A percentile compares a stretch with the other conserved stretches of the same genome.
Conservation (phyloP, 2,113 vertebrate species). For the Regulus satrapa region DNA sequence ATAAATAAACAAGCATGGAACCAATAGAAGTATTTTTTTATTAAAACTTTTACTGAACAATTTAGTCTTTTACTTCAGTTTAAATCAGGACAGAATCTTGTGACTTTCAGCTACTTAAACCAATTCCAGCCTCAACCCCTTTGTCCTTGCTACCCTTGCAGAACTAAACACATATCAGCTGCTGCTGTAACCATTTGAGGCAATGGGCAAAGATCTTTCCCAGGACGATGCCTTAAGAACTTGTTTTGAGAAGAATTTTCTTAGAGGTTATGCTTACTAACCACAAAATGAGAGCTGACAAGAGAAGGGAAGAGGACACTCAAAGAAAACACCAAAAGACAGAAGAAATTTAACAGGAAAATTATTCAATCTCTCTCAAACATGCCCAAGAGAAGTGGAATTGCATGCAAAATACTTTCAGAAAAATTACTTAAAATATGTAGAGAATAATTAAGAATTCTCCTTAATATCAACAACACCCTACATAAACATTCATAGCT, state of each 20-base stretch:
- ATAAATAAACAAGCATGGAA: not conserved
- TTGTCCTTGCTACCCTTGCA: not conserved
- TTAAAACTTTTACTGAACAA: slow-evolving; percentile 32
- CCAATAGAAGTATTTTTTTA: slow-evolving; percentile 1
- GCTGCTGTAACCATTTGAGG: not conserved
- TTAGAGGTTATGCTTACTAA: not conserved
- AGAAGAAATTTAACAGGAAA: not conserved
- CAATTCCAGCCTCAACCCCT: not conserved
- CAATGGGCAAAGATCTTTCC: not conserved
- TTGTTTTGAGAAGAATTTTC: not conserved
- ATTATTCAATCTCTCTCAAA: not conserved
- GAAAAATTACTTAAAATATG: not conserved
- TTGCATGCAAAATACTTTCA: not conserved
- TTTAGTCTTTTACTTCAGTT: not conserved
- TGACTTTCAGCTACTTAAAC: not conserved
- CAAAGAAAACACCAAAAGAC: not conserved
- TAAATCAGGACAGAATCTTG: not conserved
- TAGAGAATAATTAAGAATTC: not conserved
- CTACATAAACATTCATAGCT: not conserved
- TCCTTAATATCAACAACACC: not conserved
- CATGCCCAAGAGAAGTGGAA: not conserved
- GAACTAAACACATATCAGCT: not conserved
- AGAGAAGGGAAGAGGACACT: not conserved
- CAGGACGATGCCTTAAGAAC: not conserved
- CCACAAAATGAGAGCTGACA: not conserved